Evolutionary conservation across 2,888 invertebrate species (phyloP), one percentile per base, ranked within the genome.

Genomic region (Pammene fasciana): DNA sequence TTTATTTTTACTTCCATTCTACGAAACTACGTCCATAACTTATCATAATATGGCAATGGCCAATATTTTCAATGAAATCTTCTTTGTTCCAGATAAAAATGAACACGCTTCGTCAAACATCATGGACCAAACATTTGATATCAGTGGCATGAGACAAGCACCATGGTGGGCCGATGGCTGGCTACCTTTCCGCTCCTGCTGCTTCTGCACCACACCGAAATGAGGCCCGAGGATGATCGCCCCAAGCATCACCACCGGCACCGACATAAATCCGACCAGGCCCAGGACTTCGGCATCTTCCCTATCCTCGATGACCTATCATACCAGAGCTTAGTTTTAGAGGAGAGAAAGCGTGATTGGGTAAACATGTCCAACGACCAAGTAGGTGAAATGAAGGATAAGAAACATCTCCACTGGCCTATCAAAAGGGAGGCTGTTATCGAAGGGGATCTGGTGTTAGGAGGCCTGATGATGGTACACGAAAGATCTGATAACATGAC

Each of bases 381-480:
- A 72, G 86, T 86, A 7, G 86, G 86, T 3, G 90, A 91, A 38
- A 71, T 89, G 67, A 89, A 87, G 55, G 88, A 89, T 64, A 89
- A 90, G 74, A 90, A 90, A 67, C 81, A 86, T 66, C 81, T 76
- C 7, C 90, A 90, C 73, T 97, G 97, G 97, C 97, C 97, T 0
- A 95, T 97, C 5, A 97, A 97, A 80, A 94, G 96, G 80, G 97
- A 97, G 78, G 97, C 97, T 0, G 95, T 96, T 7, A 95, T 98
- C 57, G 97, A 97, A 82, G 98, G 98, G 0, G 96, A 98, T 81
- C 93, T 98, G 55, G 94, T 97, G 9, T 93, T 98, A 0, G 98
- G 98, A 6, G 98, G 98, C 0, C 90, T 98, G 57, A 98, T 98
- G 97, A 98, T 98, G 93, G 93, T 98, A 0, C 98, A 98, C 83